Conservation (phyloP, 37 sponge, comb jelly and placozoan species). For the Tethya wilhelma region DNA sequence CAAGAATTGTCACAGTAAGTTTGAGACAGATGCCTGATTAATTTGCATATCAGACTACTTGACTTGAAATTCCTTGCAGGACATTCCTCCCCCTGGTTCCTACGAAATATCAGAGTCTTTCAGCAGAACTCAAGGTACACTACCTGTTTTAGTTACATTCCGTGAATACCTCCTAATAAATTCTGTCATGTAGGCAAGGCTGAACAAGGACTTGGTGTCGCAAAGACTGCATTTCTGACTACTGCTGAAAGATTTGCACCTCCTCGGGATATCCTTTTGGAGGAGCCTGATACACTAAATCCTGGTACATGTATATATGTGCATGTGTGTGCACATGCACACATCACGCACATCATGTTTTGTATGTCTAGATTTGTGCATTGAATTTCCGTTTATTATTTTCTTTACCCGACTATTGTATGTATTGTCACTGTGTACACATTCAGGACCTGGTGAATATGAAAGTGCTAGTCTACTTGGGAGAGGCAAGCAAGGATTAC, state of each 20-base stretch:
- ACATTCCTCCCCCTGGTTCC: slow-evolving; percentile 84
- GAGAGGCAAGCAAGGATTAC: slow-evolving; percentile 43
- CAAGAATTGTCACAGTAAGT: slow-evolving; percentile 69
- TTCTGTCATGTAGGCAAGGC: slow-evolving; percentile 12
- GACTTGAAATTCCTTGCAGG: slow-evolving; percentile 20
- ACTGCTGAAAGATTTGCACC: slow-evolving; percentile 72
- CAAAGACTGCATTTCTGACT: slow-evolving; percentile 65
- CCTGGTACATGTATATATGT: slow-evolving; percentile 57
- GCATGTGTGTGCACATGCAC: not conserved
- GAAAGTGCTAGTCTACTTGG: not conserved
- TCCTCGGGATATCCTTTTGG: slow-evolving; percentile 76
- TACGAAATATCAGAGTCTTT: slow-evolving; percentile 82
- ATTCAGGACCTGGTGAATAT: slow-evolving; percentile 84
- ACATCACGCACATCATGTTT: not conserved
- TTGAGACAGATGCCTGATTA: not conserved
- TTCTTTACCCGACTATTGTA: not conserved
- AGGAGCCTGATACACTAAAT: slow-evolving; percentile 69
- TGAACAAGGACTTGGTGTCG: not conserved
- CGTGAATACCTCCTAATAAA: not conserved
- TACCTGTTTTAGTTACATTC: not conserved
- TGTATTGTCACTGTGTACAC: not conserved
- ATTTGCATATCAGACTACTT: too few species aligned
- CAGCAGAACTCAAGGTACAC: slow-evolving; percentile 61
- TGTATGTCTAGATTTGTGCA: not conserved
- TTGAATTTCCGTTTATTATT: not conserved